Evolutionary conservation across 2,888 invertebrate species (phyloP).

Genomic region (Chouioia cunea): DNA sequence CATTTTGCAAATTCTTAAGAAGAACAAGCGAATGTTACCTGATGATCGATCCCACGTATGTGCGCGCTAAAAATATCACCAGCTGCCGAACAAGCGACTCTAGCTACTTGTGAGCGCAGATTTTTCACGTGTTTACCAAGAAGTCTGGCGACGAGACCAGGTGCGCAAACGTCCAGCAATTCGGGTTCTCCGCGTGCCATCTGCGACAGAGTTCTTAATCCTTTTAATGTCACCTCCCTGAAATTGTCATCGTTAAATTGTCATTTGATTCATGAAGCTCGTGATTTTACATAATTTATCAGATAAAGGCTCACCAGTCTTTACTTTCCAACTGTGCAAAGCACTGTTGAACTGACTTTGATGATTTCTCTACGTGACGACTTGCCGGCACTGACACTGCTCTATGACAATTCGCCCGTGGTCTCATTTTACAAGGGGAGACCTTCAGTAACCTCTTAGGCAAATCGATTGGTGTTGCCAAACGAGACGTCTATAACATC

Average conservation of each 20-base stretch:
- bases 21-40: slow-evolving; percentile 51
- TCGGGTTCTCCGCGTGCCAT: slow-evolving; percentile 78
- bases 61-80: slow-evolving; percentile 82
- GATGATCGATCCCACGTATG: slow-evolving; percentile 61
- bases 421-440: slow-evolving; percentile 53
- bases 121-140: slow-evolving; percentile 86
- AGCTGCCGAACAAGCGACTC: slow-evolving; percentile 87
- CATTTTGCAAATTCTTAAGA: not conserved
- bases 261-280: no score
- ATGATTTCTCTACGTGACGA: slow-evolving; percentile 29
- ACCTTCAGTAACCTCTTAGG: slow-evolving; percentile 53
- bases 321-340: slow-evolving; percentile 77
- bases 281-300: no score
- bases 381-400: slow-evolving; percentile 49
- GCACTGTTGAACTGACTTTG: slow-evolving; percentile 71
- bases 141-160: slow-evolving; percentile 76
- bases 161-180: slow-evolving; percentile 75
- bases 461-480: slow-evolving; percentile 45
- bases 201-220: slow-evolving; percentile 78
- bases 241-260: no score
- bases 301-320: slow-evolving; percentile 78
- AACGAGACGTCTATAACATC: slow-evolving; percentile 14
- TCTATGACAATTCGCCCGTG: slow-evolving; percentile 52
- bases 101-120: slow-evolving; percentile 91
- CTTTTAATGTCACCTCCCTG: slow-evolving; percentile 82